Percentiles rank a stretch among this genome's conserved stretches.
phyloP scores from a whole-genome alignment of 2,888 invertebrate genomes.

The Copidosoma aretas region DNA sequence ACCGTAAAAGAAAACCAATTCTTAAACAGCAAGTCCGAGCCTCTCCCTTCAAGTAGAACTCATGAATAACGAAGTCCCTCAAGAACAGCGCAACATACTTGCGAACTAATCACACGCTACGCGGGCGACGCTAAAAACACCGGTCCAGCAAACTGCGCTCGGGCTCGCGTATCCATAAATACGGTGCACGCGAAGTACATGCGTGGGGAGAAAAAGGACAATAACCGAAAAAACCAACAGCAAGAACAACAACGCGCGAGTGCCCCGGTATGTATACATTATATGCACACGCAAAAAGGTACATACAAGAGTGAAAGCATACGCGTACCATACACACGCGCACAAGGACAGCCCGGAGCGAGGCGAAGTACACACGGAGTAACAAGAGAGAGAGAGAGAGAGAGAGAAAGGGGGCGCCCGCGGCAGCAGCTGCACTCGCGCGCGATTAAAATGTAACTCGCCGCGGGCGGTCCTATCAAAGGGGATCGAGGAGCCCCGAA shows the following conservation, averaged over 20 bases:
- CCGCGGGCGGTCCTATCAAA: constrained; percentile 59
- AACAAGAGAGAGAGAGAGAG: background rate
- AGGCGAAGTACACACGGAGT: no score
- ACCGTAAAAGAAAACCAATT: no score
- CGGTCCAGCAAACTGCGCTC: background rate
- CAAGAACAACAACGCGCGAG: background rate
- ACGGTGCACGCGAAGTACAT: background rate
- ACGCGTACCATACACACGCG: background rate
- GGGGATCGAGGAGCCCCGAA: constrained; percentile 45
- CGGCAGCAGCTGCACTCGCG: constrained; percentile 45
- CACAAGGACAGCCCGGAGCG: background rate
- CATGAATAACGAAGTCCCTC: no score
- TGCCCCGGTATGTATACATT: no score
- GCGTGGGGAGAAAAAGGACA: background rate
- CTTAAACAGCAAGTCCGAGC: no score
- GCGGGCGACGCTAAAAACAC: constrained; percentile 15
- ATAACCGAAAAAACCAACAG: constrained; percentile 11
- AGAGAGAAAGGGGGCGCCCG: background rate
- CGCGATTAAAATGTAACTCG: constrained; percentile 60
- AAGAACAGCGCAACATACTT: no score
- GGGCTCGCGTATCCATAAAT: background rate
- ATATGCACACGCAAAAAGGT: background rate
- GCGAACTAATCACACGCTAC: no score
- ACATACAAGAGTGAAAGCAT: no score
- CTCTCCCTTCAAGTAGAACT: no score